Evolutionary conservation across 2,888 invertebrate species (phyloP), one percentile per base, ranked within the genome.

Genomic region (Cephus rjabovi): DNA sequence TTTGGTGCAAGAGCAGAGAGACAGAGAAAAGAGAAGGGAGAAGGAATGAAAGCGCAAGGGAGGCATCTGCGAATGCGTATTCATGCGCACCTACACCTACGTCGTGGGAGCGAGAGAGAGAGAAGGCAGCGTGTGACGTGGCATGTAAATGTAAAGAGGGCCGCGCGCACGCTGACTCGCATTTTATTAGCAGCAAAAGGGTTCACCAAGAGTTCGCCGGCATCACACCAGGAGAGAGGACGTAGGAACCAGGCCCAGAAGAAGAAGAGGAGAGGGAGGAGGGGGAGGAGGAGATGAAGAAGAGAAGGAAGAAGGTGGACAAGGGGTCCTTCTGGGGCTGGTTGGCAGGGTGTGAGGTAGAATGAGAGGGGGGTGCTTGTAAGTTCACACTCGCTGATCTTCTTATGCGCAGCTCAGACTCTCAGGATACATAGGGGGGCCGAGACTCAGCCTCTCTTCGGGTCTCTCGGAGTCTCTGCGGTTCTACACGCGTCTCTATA

Each of bases 81-180:
- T 56, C 56, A 23, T 56, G 9, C 56, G 56, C 56, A 56, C 23
- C 23, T 56, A 56, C 56, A 56, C 56, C 23, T 56, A 56, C 23
- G 56, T 23, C 56, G 9, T 0, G 15, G 6, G 40, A 15, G 15
- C 1, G 15, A 12, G 40, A 15, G 40, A 9, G 34, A 4, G 4
- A 0, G 1, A 1, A 1, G 12, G 40, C 23, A 23, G 34, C 79
- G 75, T 69, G 79, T 79, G 81, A 56, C 80, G 79, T 34, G 75
- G 76, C 83, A 83, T 85, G 85, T 85, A 84, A 85, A 84, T 84
- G 85, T 84, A 84, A 85, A 85, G 84, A 82, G 82, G 83, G 82
- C 79, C 82, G n/a, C 74, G 34, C 74, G 74, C 74, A 30, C 34
- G 74, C 74, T 35, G 74, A 74, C 74, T 74, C 74, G 74, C 74